Evolutionary conservation across 2,888 invertebrate genomes (phyloP).

Genomic region (Noctua comes): DNA sequence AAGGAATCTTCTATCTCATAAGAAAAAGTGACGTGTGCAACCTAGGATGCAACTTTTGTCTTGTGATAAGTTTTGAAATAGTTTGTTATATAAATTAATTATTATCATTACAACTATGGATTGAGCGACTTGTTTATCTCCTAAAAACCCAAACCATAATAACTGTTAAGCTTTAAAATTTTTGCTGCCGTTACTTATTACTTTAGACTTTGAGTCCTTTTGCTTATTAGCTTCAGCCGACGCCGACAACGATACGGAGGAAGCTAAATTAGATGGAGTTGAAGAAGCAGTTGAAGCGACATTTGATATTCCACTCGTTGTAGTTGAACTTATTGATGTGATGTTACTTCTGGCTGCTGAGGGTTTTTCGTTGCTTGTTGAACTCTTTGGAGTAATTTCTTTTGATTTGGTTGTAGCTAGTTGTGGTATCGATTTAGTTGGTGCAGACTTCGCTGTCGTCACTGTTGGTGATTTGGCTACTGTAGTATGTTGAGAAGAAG

Average conservation of each 20-base stretch:
- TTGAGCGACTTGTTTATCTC: slow-evolving; percentile 76
- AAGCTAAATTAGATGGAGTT: slow-evolving; percentile 15
- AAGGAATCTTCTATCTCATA: slow-evolving; percentile 52
- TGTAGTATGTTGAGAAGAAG: slow-evolving; percentile 39
- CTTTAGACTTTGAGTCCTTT: slow-evolving; percentile 67
- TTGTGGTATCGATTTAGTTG: slow-evolving; percentile 43
- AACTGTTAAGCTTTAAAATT: slow-evolving; percentile 73
- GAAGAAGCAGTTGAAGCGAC: slow-evolving; percentile 30
- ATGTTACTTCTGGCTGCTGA: slow-evolving; percentile 24
- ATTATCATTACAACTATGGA: slow-evolving; percentile 73
- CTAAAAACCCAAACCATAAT: slow-evolving; percentile 64
- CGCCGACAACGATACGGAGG: slow-evolving; percentile 41
- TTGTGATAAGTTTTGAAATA: slow-evolving; percentile 41
- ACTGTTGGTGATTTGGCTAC: slow-evolving; percentile 24
- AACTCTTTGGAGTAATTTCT: slow-evolving; percentile 45
- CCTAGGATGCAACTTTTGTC: slow-evolving; percentile 50
- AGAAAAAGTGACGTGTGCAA: slow-evolving; percentile 51
- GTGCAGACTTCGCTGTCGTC: slow-evolving; percentile 37
- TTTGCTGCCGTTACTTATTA: slow-evolving; percentile 68
- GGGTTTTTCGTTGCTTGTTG: slow-evolving; percentile 49
- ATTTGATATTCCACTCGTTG: slow-evolving; percentile 36
- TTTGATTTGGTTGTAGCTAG: slow-evolving; percentile 36
- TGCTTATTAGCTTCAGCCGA: slow-evolving; percentile 60
- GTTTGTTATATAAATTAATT: slow-evolving; percentile 57
- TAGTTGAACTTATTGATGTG: slow-evolving; percentile 24